A percentile compares a stretch with the other conserved stretches of the same genome.
These are phyloP conservation scores for Caracal caracal DNA, from an alignment of 2,113 vertebrate species.

Conservation along the genomic window DNA sequence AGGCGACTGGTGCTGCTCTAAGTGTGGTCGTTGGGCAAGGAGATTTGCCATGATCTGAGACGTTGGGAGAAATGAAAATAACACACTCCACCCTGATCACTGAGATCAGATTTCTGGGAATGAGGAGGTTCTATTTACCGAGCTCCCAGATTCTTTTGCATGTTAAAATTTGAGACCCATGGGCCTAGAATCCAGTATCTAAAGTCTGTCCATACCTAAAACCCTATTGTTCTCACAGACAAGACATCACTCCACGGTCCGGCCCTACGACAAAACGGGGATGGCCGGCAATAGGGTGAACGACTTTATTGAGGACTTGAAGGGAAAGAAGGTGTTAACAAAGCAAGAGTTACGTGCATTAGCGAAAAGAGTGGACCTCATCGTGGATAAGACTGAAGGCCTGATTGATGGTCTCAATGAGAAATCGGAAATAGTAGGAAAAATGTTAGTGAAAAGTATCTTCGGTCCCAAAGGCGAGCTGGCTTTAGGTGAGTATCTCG, in stretches of 20 bases:
- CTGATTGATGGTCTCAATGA: not conserved
- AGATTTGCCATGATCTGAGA: not conserved
- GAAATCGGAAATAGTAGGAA: not conserved
- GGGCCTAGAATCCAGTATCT: not conserved
- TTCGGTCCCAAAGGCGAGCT: not conserved
- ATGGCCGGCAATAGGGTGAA: not conserved
- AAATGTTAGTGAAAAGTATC: not conserved
- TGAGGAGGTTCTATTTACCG: not conserved
- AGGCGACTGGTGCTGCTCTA: not conserved
- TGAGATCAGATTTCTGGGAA: not conserved
- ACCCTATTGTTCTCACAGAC: not conserved
- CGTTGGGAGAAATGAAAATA: not conserved
- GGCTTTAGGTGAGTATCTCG: not conserved
- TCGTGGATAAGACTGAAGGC: not conserved
- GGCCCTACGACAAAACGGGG: not conserved
- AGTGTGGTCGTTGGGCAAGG: not conserved
- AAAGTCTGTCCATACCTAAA: not conserved
- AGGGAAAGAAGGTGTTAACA: not conserved
- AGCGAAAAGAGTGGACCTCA: accelerated
- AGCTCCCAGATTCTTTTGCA: not conserved
- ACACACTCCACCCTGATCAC: accelerated
- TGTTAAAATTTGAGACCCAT: not conserved
- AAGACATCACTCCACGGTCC: not conserved
- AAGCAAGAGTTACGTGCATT: not conserved
- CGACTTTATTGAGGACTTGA: not conserved